phyloP scores from a whole-genome alignment of 2,113 vertebrate species.

The Pleuronectes platessa region DNA sequence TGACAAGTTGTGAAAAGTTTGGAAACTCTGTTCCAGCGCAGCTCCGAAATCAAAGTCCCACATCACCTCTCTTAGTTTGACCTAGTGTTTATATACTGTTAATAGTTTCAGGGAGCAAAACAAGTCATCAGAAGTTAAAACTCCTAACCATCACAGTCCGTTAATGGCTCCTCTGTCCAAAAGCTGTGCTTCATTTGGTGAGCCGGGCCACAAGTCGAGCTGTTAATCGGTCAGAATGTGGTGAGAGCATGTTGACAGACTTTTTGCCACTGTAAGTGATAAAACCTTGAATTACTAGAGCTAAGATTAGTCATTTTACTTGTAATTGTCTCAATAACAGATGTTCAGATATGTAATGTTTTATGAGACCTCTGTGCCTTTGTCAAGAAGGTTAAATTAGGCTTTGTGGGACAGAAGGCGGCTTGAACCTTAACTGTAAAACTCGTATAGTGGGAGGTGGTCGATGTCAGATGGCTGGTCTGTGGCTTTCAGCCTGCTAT shows the following conservation, averaged over 20 bases:
- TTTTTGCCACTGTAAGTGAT: background rate
- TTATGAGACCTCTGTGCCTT: slow-evolving; percentile 6
- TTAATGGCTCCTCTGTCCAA: slow-evolving; percentile 3
- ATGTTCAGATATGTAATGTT: background rate
- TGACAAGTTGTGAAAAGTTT: slow-evolving; percentile 30
- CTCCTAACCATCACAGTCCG: slow-evolving; percentile 14
- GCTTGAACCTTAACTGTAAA: slow-evolving; percentile 1
- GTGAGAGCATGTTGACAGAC: background rate
- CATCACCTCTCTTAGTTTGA: slow-evolving; percentile 16
- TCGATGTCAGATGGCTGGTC: slow-evolving; percentile 67
- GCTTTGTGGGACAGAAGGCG: background rate
- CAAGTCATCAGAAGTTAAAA: slow-evolving; percentile 6
- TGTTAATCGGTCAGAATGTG: slow-evolving; percentile 19
- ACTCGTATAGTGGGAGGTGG: slow-evolving; percentile 40
- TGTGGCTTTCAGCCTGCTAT: slow-evolving; percentile 61
- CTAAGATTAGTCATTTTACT: background rate
- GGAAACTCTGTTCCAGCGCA: slow-evolving; percentile 14
- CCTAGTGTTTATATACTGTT: slow-evolving; percentile 17
- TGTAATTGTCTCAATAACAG: background rate
- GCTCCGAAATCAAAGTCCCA: slow-evolving; percentile 28
- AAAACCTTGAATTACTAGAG: background rate
- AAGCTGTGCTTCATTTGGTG: slow-evolving; percentile 11
- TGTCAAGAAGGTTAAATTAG: slow-evolving; percentile 13
- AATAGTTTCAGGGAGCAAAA: slow-evolving; percentile 36
- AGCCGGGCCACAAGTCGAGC: slow-evolving; percentile 8